These are phyloP conservation scores for Esperia sulphurella DNA, from an alignment of 2,888 invertebrate species.

Conservation along the genomic window DNA sequence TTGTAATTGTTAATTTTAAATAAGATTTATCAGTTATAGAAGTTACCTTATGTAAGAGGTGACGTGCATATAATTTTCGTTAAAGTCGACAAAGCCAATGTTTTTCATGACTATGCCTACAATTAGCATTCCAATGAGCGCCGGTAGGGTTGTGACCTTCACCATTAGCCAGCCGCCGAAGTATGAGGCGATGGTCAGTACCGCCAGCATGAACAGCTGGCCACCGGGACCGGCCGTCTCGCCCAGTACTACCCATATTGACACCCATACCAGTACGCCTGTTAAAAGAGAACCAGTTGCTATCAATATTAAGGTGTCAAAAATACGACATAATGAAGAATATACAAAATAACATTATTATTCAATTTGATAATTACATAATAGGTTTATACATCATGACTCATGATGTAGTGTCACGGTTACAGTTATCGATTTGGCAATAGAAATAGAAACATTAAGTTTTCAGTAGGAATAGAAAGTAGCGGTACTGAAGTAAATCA, in stretches of 20 bases:
- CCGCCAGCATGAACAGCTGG: conserved; percentile 87
- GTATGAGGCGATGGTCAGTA: conserved; percentile 86
- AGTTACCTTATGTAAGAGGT: conserved; percentile 84
- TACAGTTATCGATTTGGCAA: no score
- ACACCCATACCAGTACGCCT: conserved; percentile 87
- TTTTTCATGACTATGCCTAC: conserved; percentile 88
- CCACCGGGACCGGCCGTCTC: conserved; percentile 90
- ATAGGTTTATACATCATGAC: no score
- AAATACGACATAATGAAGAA: no score
- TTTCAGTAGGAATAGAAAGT: no score
- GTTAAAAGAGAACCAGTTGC: neutral
- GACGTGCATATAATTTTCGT: conserved; percentile 82
- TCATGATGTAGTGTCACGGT: no score
- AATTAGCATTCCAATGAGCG: conserved; percentile 92
- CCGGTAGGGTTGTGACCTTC: conserved; percentile 87
- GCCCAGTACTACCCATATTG: conserved; percentile 87
- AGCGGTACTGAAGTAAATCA: no score
- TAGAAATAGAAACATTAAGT: no score
- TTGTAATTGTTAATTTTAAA: no score
- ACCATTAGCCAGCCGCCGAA: conserved; percentile 91
- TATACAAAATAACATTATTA: no score
- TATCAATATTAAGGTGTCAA: no score
- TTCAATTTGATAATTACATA: no score
- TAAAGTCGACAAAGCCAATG: conserved; percentile 85
- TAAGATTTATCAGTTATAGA: neutral